Evolutionary conservation across 2,888 invertebrate species (phyloP).

Genomic region (Troilus luridus): DNA sequence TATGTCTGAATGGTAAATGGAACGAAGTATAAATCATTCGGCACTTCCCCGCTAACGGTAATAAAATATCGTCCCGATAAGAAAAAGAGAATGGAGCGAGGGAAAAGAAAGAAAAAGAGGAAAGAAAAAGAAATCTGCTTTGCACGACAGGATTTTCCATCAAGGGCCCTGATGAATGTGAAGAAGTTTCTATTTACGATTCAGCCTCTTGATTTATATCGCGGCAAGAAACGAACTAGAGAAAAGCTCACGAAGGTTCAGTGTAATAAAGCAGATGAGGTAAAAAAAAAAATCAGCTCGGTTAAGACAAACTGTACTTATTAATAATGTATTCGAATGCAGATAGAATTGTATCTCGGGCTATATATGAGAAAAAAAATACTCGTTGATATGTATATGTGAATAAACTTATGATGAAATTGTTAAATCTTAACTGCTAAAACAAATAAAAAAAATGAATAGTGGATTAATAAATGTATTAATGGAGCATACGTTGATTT

Average conservation of each 20-base stretch:
- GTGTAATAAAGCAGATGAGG: not conserved
- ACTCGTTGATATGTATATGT: no score
- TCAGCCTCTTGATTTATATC: conserved; percentile 42
- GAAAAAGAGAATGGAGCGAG: not conserved
- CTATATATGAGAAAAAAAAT: no score
- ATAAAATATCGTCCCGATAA: conserved; percentile 54
- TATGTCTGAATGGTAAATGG: conserved; percentile 36
- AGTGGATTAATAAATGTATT: no score
- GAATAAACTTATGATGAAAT: no score
- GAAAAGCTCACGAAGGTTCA: not conserved
- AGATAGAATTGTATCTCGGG: not conserved
- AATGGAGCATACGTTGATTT: no score
- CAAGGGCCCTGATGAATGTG: conserved; percentile 49
- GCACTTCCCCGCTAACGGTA: not conserved
- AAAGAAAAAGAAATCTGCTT: conserved; percentile 38
- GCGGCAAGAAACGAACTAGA: not conserved
- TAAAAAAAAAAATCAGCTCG: not conserved
- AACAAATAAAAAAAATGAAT: no score
- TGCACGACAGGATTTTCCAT: conserved; percentile 46
- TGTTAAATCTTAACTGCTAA: no score
- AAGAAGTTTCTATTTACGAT: conserved; percentile 55
- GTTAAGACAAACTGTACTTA: not conserved
- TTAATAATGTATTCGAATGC: not conserved
- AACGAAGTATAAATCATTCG: not conserved
- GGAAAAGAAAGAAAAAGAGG: conserved; percentile 19